These are phyloP conservation scores for Oryzias woworae DNA, from an alignment of 2,113 vertebrate genomes.

Conservation along the genomic window DNA sequence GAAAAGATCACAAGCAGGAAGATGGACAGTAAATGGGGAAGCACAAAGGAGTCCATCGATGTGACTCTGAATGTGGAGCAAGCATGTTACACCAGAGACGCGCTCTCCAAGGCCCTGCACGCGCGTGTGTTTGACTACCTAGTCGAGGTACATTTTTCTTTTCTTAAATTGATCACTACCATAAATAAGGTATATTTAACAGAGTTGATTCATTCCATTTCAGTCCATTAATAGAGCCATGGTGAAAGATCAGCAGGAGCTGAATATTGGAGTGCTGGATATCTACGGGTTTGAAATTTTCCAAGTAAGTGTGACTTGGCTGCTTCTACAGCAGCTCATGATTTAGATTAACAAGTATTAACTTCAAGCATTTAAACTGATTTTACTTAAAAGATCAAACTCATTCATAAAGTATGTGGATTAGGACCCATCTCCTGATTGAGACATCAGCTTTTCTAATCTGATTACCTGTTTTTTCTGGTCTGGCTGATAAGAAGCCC, in stretches of 20 bases:
- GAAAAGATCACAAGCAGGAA: slow-evolving; percentile 96
- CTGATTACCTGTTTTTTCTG: slow-evolving; percentile 60
- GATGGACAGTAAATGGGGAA: slow-evolving; percentile 99
- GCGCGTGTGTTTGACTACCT: slow-evolving; percentile 91
- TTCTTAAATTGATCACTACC: too few species aligned
- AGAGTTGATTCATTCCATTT: slow-evolving; percentile 36
- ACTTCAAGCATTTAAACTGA: slow-evolving; percentile 54
- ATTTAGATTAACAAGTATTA: slow-evolving; percentile 51
- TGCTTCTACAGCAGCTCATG: slow-evolving; percentile 22
- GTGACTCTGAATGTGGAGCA: slow-evolving; percentile 97
- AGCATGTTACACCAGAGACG: slow-evolving; percentile 94
- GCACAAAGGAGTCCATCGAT: slow-evolving; percentile 89
- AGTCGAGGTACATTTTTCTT: slow-evolving; percentile 83
- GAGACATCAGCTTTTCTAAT: slow-evolving; percentile 58
- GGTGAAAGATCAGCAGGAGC: slow-evolving; percentile 93
- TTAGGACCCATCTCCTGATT: slow-evolving; percentile 60
- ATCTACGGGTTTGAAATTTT: slow-evolving; percentile 99
- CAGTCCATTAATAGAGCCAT: slow-evolving; percentile 98
- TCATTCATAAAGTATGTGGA: slow-evolving; percentile 54
- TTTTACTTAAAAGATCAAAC: slow-evolving; percentile 52
- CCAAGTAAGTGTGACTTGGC: slow-evolving; percentile 78
- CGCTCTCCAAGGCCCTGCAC: slow-evolving; percentile 94
- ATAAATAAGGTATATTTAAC: background rate
- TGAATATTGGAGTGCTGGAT: slow-evolving; percentile 93
- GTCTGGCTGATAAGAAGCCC: slow-evolving; percentile 19